Evolutionary conservation across 2,888 invertebrate species (phyloP), one percentile per base, ranked within the genome.

Genomic region (Mayetiola destructor): DNA sequence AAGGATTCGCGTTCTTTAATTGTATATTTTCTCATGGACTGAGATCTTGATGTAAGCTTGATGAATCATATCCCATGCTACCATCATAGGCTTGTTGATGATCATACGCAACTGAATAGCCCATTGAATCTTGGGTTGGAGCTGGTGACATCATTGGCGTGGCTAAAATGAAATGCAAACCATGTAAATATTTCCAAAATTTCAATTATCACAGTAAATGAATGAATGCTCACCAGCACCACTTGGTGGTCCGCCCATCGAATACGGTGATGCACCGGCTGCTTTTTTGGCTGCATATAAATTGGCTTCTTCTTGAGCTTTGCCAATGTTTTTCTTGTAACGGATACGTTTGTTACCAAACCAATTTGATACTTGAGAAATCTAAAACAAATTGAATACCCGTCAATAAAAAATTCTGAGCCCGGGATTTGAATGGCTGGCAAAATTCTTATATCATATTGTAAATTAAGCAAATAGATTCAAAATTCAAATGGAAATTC

Each of bases 261-360:
- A 88, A 77, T 88, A 88, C 64, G 88, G 88, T 63, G 88, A 88
- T 64, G 88, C 87, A 76, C 90, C 90, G 64, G 90, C 91, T 64
- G 93, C 93, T 74, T 95, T 96, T 77, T 97, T 97, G 62, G 96
- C 96, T 60, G 96, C 96, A 75, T 97, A 97, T 68, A 97, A 78
- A 75, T 96, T 96, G 59, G 97, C 97, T 76, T 99, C 97, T 75
- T 99, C 97, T 75, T 97, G 96, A 59, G 96, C 96, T 75, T 99
- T 99, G 67, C 95, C 96, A 65, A 99, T 97, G 76, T 97, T 97
- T 79, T 99, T 99, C 86, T 99, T 99, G 79, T 97, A 99, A 67
- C 97, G 87, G 77, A 99, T 99, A 69, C 97, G 85, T 75, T 97
- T 97, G 78, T 97, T 97, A 65, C 97, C 97, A 73, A 97, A 97